phyloP scores from a whole-genome alignment of 2,113 vertebrate genomes.

The Strigops habroptila region DNA sequence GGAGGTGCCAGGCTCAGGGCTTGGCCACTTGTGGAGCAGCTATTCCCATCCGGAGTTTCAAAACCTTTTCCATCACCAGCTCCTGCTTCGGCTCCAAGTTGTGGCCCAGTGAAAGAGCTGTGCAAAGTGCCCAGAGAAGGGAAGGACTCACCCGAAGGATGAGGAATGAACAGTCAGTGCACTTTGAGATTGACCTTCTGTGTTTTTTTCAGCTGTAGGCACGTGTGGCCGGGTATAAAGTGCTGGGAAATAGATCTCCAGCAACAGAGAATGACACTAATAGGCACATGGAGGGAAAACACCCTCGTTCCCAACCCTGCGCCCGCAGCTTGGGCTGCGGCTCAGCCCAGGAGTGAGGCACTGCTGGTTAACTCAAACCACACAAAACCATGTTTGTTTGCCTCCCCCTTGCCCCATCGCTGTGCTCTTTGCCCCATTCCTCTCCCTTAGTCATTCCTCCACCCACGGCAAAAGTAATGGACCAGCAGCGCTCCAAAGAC shows the following conservation, averaged over 20 bases:
- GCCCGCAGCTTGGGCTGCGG: neutral
- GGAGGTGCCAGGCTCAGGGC: neutral
- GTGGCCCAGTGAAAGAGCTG: rapidly evolving
- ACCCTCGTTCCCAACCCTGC: neutral
- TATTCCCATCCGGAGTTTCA: neutral
- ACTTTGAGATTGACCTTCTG: rapidly evolving
- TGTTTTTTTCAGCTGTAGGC: neutral
- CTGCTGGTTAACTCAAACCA: neutral
- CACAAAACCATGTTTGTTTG: neutral
- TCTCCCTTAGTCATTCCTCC: neutral
- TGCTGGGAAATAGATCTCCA: neutral
- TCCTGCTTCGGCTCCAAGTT: neutral
- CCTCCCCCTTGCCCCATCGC: neutral
- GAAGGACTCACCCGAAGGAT: neutral
- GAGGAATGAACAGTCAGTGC: rapidly evolving
- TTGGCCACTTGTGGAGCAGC: neutral
- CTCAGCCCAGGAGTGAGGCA: rapidly evolving
- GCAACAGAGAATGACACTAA: neutral
- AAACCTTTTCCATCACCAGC: neutral
- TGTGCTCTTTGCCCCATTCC: neutral
- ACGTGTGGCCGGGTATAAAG: neutral
- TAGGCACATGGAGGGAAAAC: neutral
- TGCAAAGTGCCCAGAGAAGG: neutral
- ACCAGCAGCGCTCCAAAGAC: neutral
- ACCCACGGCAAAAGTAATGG: neutral